phyloP scores from a whole-genome alignment of 2,888 invertebrate species.

The Byasa hedistus region DNA sequence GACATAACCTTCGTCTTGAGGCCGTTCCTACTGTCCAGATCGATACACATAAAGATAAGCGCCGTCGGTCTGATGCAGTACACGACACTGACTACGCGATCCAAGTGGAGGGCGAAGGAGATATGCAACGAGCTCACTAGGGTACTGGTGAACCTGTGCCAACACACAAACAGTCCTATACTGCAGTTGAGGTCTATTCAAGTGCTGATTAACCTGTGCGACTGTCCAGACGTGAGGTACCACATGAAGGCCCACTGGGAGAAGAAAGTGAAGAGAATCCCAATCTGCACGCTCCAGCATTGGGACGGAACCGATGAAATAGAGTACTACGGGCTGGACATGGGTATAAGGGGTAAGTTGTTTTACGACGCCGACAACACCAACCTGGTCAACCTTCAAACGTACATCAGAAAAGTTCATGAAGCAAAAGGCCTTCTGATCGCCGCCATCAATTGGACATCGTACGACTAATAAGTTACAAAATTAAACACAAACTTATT shows the following conservation, averaged over 20 bases:
- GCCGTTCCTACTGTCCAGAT: constrained; percentile 40
- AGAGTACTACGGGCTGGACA: constrained; percentile 52
- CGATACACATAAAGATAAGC: constrained; percentile 53
- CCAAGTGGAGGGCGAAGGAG: constrained; percentile 70
- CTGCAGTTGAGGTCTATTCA: constrained; percentile 60
- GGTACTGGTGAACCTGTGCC: constrained; percentile 48
- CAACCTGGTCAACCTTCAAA: constrained; percentile 56
- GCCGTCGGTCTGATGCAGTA: constrained; percentile 56
- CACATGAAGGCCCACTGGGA: constrained; percentile 56
- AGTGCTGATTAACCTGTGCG: constrained; percentile 65
- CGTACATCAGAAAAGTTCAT: constrained; percentile 50
- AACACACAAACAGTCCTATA: constrained; percentile 49
- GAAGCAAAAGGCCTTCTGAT: constrained; percentile 52
- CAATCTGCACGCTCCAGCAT: constrained; percentile 54
- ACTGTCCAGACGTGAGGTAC: constrained; percentile 62
- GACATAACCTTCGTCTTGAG: constrained; percentile 53
- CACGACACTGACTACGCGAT: constrained; percentile 60
- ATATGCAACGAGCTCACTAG: constrained; percentile 48
- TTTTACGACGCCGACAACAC: constrained; percentile 42
- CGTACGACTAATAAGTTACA: constrained; percentile 41
- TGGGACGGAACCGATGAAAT: constrained; percentile 65
- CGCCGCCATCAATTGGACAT: constrained; percentile 55
- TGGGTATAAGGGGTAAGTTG: constrained; percentile 49
- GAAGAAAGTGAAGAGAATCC: constrained; percentile 43
- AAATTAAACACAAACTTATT: constrained; percentile 36